These are phyloP conservation scores for Lateolabrax maculatus DNA, from an alignment of 2,797 vertebrate genomes.

Conservation along the genomic window DNA sequence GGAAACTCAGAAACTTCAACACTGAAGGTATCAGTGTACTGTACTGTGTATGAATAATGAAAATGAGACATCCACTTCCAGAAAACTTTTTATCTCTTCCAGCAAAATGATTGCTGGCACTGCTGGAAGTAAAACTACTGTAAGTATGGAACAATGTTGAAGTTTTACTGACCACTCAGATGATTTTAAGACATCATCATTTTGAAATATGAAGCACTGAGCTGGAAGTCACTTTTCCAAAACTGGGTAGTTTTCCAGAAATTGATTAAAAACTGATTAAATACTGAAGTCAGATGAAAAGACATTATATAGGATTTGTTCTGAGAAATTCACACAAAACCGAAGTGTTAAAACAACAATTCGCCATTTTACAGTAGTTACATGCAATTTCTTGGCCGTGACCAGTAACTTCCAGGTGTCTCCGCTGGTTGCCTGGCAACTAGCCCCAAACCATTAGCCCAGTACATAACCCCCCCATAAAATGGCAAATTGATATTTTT, in stretches of 20 bases:
- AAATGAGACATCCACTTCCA: not conserved
- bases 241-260: not conserved
- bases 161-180: not conserved
- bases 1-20: not conserved
- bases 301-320: not conserved
- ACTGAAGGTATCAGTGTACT: constrained; percentile 4
- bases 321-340: not conserved
- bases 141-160: too few relatives aligned
- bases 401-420: not conserved
- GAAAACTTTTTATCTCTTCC: not conserved
- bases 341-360: not conserved
- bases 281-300: not conserved
- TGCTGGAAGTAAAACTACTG: not conserved
- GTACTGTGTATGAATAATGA: not conserved
- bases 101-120: not conserved
- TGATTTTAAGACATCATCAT: not conserved
- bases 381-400: not conserved
- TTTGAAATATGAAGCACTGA: not conserved
- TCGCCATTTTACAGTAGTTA: not conserved
- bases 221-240: not conserved
- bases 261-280: not conserved
- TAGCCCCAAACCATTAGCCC: not conserved
- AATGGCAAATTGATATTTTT: not conserved
- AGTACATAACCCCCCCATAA: not conserved
- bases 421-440: not conserved